Evolutionary conservation across 2,888 invertebrate genomes (phyloP).

Genomic region (Caenorhabditis virilis): DNA sequence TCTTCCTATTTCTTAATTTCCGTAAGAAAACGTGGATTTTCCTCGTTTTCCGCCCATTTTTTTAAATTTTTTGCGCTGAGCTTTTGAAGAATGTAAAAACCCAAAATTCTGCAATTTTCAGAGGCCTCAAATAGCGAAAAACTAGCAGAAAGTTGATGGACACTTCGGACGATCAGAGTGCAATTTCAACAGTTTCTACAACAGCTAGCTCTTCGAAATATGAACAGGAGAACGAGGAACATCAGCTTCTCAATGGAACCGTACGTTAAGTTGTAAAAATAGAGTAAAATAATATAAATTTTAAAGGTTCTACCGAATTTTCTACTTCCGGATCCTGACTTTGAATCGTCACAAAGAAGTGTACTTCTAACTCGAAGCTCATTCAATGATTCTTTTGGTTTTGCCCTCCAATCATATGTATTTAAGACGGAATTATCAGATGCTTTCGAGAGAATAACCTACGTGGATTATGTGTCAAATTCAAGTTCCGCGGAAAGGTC

Average conservation of each 20-base stretch:
- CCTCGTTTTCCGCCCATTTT: too few species aligned
- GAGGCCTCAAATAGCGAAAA: too few species aligned
- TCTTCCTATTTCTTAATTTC: too few species aligned
- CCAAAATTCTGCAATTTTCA: too few species aligned
- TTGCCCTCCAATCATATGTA: constrained; percentile 92
- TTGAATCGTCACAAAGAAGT: constrained; percentile 27
- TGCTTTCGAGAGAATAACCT: constrained; percentile 93
- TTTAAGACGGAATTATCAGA: constrained; percentile 92
- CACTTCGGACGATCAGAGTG: constrained; percentile 15
- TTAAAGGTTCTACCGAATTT: neutral
- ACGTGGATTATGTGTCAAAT: constrained; percentile 91
- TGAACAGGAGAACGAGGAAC: too few species aligned
- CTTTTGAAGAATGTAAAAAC: too few species aligned
- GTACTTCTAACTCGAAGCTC: constrained; percentile 79
- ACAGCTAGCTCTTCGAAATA: constrained; percentile 27
- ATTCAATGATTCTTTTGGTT: constrained; percentile 87
- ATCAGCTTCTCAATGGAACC: neutral
- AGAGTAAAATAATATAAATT: constrained; percentile 7
- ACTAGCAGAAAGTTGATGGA: too few species aligned
- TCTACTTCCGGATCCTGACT: constrained; percentile 17
- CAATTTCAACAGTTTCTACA: constrained; percentile 16
- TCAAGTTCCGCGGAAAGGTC: constrained; percentile 89
- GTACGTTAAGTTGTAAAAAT: constrained; percentile 3
- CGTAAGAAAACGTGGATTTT: too few species aligned
- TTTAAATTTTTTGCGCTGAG: too few species aligned